phyloP scores from a whole-genome alignment of 2,888 invertebrate species.

The Pseudanteris insignis region DNA sequence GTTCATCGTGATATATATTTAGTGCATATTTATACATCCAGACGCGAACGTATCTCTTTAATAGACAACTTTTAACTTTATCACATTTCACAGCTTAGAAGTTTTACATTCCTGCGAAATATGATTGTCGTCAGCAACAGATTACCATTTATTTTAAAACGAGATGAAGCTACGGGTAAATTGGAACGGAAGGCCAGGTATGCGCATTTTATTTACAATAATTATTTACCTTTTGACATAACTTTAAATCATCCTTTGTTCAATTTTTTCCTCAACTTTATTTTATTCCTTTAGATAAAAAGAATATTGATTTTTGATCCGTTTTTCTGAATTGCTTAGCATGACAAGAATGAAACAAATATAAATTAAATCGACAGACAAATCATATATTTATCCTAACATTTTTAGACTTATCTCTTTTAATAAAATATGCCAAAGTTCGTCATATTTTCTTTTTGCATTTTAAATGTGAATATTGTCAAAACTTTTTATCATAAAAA shows the following conservation, averaged over 20 bases:
- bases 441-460: too few relatives aligned
- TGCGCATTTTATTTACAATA: constrained; percentile 54
- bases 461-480: too few relatives aligned
- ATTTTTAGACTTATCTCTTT: too few relatives aligned
- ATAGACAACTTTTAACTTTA: constrained; percentile 24
- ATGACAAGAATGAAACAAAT: too few relatives aligned
- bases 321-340: too few relatives aligned
- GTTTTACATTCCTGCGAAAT: constrained; percentile 69
- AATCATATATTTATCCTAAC: too few relatives aligned
- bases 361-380: too few relatives aligned
- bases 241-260: background rate
- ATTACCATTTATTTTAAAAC: constrained; percentile 84
- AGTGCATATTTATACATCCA: constrained; percentile 14
- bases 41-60: constrained; percentile 16
- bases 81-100: constrained; percentile 61
- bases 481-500: too few relatives aligned
- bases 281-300: too few relatives aligned
- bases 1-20: constrained; percentile 11
- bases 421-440: too few relatives aligned
- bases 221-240: background rate
- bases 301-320: too few relatives aligned
- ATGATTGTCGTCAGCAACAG: constrained; percentile 93
- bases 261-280: background rate
- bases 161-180: constrained; percentile 76
- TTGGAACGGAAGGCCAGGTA: constrained; percentile 87